phyloP scores from a whole-genome alignment of 2,888 invertebrate species.

The Chalcosyrphus nemorum region DNA sequence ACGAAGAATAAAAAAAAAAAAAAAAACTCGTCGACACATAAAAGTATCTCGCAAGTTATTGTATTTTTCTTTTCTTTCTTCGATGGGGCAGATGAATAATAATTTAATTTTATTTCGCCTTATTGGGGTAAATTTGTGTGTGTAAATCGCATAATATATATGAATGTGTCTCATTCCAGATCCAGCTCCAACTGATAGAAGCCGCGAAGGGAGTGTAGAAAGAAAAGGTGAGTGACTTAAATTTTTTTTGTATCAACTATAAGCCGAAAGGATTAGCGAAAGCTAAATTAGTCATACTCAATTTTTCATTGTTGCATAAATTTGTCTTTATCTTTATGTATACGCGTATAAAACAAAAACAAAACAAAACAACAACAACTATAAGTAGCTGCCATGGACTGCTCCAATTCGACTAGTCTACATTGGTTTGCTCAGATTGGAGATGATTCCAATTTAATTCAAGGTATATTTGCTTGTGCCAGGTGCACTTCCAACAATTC shows the following conservation, averaged over 20 bases:
- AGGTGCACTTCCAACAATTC: conserved; percentile 32
- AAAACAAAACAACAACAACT: neutral
- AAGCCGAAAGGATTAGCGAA: neutral
- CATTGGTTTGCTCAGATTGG: conserved; percentile 82
- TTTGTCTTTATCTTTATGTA: conserved; percentile 33
- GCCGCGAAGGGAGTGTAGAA: conserved; percentile 81
- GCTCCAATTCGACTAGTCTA: conserved; percentile 77
- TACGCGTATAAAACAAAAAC: conserved; percentile 4
- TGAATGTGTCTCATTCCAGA: conserved; percentile 75
- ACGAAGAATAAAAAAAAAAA: too few species aligned
- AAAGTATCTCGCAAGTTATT: conserved; percentile 10
- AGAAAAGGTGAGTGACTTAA: conserved; percentile 78
- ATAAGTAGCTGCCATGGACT: conserved; percentile 72
- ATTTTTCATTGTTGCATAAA: conserved; percentile 4
- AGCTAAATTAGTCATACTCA: conserved; percentile 15
- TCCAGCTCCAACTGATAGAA: conserved; percentile 79
- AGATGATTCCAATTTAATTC: conserved; percentile 78
- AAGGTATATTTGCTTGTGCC: conserved; percentile 76
- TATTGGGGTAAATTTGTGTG: conserved; percentile 44
- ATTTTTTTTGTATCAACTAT: neutral
- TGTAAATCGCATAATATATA: conserved; percentile 34
- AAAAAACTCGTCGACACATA: neutral
- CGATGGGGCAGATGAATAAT: conserved; percentile 22
- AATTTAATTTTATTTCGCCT: conserved; percentile 35
- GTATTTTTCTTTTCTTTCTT: neutral